Base-by-base conservation (phyloP, 37 sponge, comb jelly and placozoan genomes). In the Oscarella lobularis region DNA sequence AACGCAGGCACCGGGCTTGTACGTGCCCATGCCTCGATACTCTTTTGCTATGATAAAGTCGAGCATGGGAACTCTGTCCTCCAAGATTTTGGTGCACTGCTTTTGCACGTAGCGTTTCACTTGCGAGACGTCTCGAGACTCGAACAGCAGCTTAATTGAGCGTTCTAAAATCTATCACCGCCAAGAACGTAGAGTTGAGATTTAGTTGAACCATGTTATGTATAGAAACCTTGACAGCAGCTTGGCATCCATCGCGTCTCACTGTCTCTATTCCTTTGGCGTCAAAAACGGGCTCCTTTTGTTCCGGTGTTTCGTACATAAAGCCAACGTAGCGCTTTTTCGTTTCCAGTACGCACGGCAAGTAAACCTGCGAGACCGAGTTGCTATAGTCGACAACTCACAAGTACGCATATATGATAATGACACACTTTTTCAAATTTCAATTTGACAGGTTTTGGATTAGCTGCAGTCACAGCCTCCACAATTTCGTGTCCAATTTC, bases 251-350 rank as follows among this genome's bases (percentile, higher is more conserved):
- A 60, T 95, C 96, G 73, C 96, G 84, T 37, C 96, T 76, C 14
- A 95, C 96, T 67, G 96, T 95, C 78, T 95, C 96, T 35, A 95
- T 95, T 14, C 96, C 96, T 70, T 95, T 95, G 5, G 96, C 92
- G 74, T 95, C 96, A 81, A 83, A 95, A 4, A 74, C 74, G 31
- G 92, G 93, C 30, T 85, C 89, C 27, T 20, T 34, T 67, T 95
- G 92, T 38, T 95, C 89, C 20, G 37, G 20, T 27, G 87, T 74
- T 74, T 95, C 96, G 73, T 87, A 95, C 79, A 69, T 85, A 74
- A 74, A 86, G 2, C 96, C 96, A 71, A 83, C 85, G 65, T 95
- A 95, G 1, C 96, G 77, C 73, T 95, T 95, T 82, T 95, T 95
- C 35, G 96, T 82, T 60, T 91, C 84, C 9, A 95, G 81, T 20